Evolutionary conservation across 2,888 invertebrate genomes (phyloP).

Genomic region (Euzophera pinguis): DNA sequence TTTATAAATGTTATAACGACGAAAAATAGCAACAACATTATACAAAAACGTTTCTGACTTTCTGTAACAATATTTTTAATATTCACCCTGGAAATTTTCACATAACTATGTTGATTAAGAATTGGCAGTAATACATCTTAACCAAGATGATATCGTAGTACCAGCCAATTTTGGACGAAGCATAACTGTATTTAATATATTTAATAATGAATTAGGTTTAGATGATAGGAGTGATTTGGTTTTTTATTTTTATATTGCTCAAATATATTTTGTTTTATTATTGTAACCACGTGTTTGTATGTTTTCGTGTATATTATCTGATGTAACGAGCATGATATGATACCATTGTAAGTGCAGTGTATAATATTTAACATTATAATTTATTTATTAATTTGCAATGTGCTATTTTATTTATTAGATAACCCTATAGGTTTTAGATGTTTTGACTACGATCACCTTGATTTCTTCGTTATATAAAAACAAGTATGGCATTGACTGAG

Average conservation of each 20-base stretch:
- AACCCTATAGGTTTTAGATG: too few relatives aligned
- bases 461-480: too few relatives aligned
- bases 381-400: slow-evolving; percentile 77
- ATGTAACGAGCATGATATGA: slow-evolving; percentile 67
- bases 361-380: slow-evolving; percentile 77
- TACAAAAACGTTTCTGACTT: too few relatives aligned
- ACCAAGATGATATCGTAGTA: neutral
- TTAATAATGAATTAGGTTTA: slow-evolving; percentile 48
- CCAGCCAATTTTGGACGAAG: slow-evolving; percentile 8
- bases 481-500: too few relatives aligned
- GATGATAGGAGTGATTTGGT: slow-evolving; percentile 63
- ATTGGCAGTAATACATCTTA: neutral
- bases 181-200: slow-evolving; percentile 31
- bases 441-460: too few relatives aligned
- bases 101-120: neutral
- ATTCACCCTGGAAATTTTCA: too few relatives aligned
- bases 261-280: slow-evolving; percentile 63
- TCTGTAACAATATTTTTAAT: too few relatives aligned
- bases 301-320: slow-evolving; percentile 70
- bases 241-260: slow-evolving; percentile 78
- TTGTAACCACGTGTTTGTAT: slow-evolving; percentile 66
- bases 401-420: too few relatives aligned
- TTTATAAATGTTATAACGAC: too few relatives aligned
- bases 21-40: too few relatives aligned
- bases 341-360: slow-evolving; percentile 74